Evolutionary conservation across 2,113 vertebrate genomes (phyloP), one percentile per base, ranked within the genome.

Genomic region (Caloenas nicobarica): DNA sequence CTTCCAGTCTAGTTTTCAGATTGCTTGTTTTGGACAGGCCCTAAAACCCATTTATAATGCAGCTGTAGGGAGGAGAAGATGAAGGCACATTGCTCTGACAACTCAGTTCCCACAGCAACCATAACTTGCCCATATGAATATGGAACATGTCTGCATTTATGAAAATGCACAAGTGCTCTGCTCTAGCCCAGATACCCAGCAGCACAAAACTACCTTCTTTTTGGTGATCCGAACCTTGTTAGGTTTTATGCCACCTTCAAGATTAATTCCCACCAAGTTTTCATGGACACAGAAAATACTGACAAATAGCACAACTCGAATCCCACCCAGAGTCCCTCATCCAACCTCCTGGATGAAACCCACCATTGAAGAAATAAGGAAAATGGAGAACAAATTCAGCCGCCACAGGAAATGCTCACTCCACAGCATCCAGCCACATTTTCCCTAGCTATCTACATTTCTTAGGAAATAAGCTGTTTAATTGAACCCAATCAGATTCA

Each of bases 61-160:
- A 68, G 88, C 88, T 64, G 61, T 54, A 78, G 36, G 78, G 74
- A 91, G 7, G 64, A 88, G 34, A 93, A 22, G 92, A 83, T 81
- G 58, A 95, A 95, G 72, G 84, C 93, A 91, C 48, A 84, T 3
- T 81, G 69, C 93, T 93, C 77, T 88, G 82, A 79, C 93, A 94
- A 92, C 92, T 86, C 92, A 57, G 96, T 96, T 97, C 96, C 96
- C 96, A 96, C 95, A 97, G 96, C 96, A 97, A 97, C 96, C 92
- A 91, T 78, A 94, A 91, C 95, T 87, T 84, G 86, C 72, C 91
- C 86, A 74, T 91, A 94, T 89, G 88, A 91, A 96, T 85, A 92
- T 77, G 84, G 57, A 94, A 69, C 53, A 65, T 78, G 61, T 34
- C 61, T 36, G 48, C 2, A 0, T 87, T 88, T 65, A 88, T 50